A percentile compares a stretch with the other conserved stretches of the same genome.
These are phyloP conservation scores for Girardinichthys multiradiatus DNA, from an alignment of 2,113 vertebrate genomes.

Conservation along the genomic window DNA sequence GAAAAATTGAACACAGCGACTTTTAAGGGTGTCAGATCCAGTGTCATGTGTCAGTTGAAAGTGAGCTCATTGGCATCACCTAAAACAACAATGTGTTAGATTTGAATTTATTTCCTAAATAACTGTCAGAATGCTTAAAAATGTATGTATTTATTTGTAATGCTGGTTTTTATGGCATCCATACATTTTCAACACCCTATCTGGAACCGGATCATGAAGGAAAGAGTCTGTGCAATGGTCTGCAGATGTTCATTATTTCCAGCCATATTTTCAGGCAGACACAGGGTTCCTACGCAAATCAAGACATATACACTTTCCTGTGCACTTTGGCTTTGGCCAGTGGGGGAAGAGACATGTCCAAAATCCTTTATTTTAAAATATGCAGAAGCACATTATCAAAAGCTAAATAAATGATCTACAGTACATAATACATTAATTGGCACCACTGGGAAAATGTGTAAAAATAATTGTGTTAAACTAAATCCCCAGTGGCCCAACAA, in stretches of 20 bases:
- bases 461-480: too few species aligned
- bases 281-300: not conserved
- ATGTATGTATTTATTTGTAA: not conserved
- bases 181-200: not conserved
- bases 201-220: not conserved
- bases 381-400: too few species aligned
- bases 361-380: not conserved
- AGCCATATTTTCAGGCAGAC: not conserved
- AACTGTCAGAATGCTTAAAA: not conserved
- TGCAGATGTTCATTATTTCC: too few species aligned
- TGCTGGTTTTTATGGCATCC: not conserved
- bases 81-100: constrained; percentile 31
- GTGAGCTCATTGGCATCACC: constrained; percentile 14
- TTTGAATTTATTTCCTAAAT: constrained; percentile 17
- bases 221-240: not conserved
- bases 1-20: constrained; percentile 63
- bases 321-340: not conserved
- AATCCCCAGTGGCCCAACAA: too few species aligned
- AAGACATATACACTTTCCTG: not conserved
- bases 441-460: too few species aligned
- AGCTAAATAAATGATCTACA: too few species aligned
- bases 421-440: too few species aligned
- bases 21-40: constrained; percentile 49
- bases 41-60: constrained; percentile 33
- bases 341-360: not conserved